Evolutionary conservation across 2,888 invertebrate genomes (phyloP).

Genomic region (Leucophora obtusa): DNA sequence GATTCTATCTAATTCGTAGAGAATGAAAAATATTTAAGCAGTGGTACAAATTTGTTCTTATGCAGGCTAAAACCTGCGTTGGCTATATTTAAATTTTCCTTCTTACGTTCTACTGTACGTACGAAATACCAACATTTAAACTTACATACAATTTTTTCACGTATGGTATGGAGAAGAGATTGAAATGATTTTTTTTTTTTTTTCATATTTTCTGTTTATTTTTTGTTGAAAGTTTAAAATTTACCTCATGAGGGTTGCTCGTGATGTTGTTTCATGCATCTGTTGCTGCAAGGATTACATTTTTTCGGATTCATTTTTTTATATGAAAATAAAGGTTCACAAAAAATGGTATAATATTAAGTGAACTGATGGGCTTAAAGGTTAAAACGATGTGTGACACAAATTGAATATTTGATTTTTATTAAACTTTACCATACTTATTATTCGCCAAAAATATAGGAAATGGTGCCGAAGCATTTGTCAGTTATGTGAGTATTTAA

Average conservation of each 20-base stretch:
- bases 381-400: constrained; percentile 71
- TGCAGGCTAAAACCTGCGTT: no score
- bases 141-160: constrained; percentile 38
- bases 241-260: constrained; percentile 70
- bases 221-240: constrained; percentile 57
- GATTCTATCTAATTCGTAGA: no score
- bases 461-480: not conserved
- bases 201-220: constrained; percentile 1
- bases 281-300: constrained; percentile 70
- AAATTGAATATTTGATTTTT: constrained; percentile 72
- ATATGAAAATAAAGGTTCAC: constrained; percentile 57
- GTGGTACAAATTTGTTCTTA: no score
- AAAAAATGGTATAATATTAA: constrained; percentile 59
- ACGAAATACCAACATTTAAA: not conserved
- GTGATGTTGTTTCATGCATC: constrained; percentile 73
- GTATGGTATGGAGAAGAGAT: constrained; percentile 42
- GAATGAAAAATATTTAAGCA: no score
- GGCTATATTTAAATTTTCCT: no score
- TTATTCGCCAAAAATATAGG: no score
- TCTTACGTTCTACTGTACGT: constrained; percentile 18
- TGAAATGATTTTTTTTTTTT: constrained; percentile 51
- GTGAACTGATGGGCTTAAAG: constrained; percentile 64
- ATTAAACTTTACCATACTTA: constrained; percentile 39
- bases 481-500: not conserved
- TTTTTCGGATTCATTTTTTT: constrained; percentile 14